Evolutionary conservation across 2,797 vertebrate species (phyloP), one percentile per base, ranked within the genome.

Genomic region (Cuculus canorus): DNA sequence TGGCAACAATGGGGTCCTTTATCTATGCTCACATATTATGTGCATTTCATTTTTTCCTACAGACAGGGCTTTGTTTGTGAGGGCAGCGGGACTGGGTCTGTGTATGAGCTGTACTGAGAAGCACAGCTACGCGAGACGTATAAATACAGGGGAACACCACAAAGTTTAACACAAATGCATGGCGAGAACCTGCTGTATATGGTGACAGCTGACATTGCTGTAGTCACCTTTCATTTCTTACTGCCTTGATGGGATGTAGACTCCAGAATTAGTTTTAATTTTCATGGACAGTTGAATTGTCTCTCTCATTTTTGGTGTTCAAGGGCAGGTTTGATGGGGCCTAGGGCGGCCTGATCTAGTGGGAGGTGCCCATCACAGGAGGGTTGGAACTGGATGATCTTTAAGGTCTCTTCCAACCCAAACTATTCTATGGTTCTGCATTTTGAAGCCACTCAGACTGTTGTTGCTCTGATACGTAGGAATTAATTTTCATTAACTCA

Each of bases 1-100:
- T 37, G 7, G 72, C 45, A 60, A 91, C 95, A 95, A 86, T 32
- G 88, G 76, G 65, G 30, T 79, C 92, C 75, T 91, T 96, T 65
- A 5, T 94, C 33, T 47, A 2, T 5, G 0, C 57, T 65, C 48
- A 3, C 30, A 0, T 24, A 10, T 24, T 24, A 17, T 4, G 54
- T 57, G 69, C 6, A 1, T 65, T 90, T 72, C 19, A 2, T n/a
- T 72, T 69, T 35, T 88, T 12, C 64, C 52, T 73, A 3, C 92
- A 92, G 66, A 9, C 70, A 57, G 52, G 8, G 86, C 94, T 88
- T 66, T 90, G 70, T 88, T 63, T 53, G 77, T 33, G 2, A 76
- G 78, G 37, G 70, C 71, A 70, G 92, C 88, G 54, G 15, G 3
- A 0, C 70, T 66, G 66, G 35, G 0, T 48, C 24, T 53, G 52